Percentiles rank a stretch among this genome's conserved stretches.
Evolutionary conservation across 92 coral and sea anemone species (phyloP).

Genomic region (Porites lobata): DNA sequence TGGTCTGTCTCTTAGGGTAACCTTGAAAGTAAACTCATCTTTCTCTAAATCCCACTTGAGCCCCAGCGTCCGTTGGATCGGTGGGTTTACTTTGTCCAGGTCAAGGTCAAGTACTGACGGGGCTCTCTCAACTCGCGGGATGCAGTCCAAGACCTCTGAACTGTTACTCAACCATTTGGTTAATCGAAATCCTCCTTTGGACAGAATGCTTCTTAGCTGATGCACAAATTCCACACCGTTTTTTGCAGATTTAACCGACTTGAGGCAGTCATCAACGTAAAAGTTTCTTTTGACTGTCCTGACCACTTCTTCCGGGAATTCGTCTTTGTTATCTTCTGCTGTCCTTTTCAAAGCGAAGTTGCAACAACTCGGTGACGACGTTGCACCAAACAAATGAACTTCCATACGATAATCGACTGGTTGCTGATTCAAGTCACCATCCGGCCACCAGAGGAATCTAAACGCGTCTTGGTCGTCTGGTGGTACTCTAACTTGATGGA

Average conservation of each 20-base stretch:
- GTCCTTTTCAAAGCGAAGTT: neutral
- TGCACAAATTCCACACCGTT: neutral
- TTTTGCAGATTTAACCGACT: neutral
- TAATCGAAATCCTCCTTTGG: conserved; percentile 16
- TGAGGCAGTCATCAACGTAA: neutral
- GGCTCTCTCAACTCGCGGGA: neutral
- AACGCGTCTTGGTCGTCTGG: neutral
- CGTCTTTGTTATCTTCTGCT: neutral
- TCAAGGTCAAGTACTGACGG: conserved; percentile 18
- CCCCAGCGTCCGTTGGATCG: too few relatives aligned
- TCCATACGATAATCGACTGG: conserved; percentile 12
- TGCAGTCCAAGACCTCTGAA: neutral
- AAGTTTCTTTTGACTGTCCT: neutral
- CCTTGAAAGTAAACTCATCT: too few relatives aligned
- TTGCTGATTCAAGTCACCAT: neutral
- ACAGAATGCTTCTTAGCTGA: neutral
- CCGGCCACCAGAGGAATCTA: conserved; percentile 14
- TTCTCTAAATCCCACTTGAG: too few relatives aligned
- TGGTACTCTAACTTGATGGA: neutral
- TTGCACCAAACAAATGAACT: conserved; percentile 2
- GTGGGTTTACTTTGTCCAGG: neutral
- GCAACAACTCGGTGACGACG: neutral
- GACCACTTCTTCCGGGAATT: neutral
- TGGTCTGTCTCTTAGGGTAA: too few relatives aligned
- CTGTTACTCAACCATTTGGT: neutral